phyloP scores from a whole-genome alignment of 2,797 vertebrate genomes.

The Microcaecilia unicolor region DNA sequence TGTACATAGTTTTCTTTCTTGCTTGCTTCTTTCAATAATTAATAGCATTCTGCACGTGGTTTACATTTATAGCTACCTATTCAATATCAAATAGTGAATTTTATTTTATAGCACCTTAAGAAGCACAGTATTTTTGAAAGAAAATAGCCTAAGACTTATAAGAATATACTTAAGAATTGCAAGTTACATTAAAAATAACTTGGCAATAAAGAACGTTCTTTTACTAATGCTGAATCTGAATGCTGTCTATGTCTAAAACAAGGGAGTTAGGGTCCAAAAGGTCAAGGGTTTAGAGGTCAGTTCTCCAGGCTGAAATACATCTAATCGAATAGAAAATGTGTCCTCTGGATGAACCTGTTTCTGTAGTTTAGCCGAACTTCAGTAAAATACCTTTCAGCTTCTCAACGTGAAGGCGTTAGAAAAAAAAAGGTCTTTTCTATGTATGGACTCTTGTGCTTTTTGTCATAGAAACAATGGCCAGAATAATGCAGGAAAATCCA shows the following conservation, averaged over 20 bases:
- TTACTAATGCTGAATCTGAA: conserved; percentile 51
- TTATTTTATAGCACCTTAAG: too few species aligned
- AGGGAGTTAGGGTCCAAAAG: conserved; percentile 79
- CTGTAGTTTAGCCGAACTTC: conserved; percentile 91
- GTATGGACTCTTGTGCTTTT: conserved; percentile 74
- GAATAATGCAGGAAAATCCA: conserved; percentile 77
- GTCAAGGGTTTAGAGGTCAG: conserved; percentile 98
- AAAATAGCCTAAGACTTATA: too few species aligned
- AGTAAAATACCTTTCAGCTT: conserved; percentile 91
- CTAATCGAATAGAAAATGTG: conserved; percentile 87
- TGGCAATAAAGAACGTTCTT: conserved; percentile 45
- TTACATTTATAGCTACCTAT: too few species aligned
- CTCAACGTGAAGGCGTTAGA: conserved; percentile 79
- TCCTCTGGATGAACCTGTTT: conserved; percentile 97
- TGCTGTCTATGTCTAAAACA: conserved; percentile 65
- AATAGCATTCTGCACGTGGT: too few species aligned
- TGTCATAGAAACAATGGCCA: conserved; percentile 82
- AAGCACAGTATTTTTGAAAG: too few species aligned
- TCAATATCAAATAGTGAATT: too few species aligned
- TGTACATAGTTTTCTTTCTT: too few species aligned
- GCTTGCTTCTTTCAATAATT: too few species aligned
- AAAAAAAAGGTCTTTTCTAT: conserved; percentile 74
- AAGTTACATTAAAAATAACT: conserved; percentile 25
- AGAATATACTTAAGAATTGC: too few species aligned
- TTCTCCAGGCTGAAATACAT: conserved; percentile 89